These are phyloP conservation scores for Drosophila nigrodunni DNA, from an alignment of 1,140 invertebrate species.

Conservation along the genomic window DNA sequence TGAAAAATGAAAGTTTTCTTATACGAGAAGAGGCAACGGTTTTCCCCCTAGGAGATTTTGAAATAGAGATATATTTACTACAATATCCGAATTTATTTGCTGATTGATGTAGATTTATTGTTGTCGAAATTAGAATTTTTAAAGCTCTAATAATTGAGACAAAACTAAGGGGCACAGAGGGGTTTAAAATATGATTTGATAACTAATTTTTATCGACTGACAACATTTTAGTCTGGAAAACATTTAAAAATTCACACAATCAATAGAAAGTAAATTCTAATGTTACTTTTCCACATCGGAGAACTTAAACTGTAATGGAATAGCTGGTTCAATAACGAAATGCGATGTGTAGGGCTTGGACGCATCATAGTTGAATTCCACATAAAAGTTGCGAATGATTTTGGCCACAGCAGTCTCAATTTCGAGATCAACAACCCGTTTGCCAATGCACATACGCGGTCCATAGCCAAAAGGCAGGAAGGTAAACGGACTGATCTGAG, in stretches of 20 bases:
- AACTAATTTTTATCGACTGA: too few relatives aligned
- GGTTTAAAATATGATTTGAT: too few relatives aligned
- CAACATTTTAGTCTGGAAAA: too few relatives aligned
- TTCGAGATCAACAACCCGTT: slow-evolving; percentile 90
- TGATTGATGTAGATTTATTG: too few relatives aligned
- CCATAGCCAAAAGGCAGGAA: slow-evolving; percentile 87
- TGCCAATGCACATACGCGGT: slow-evolving; percentile 86
- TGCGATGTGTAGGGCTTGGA: slow-evolving; percentile 53
- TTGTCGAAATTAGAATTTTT: too few relatives aligned
- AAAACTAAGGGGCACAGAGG: too few relatives aligned
- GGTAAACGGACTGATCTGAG: slow-evolving; percentile 54
- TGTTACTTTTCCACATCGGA: slow-evolving; percentile 49
- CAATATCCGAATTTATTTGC: not conserved
- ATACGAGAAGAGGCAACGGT: not conserved
- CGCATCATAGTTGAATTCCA: slow-evolving; percentile 85
- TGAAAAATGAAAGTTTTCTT: slow-evolving; percentile 23
- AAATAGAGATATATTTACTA: not conserved
- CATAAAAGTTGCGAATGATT: slow-evolving; percentile 86
- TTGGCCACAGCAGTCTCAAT: slow-evolving; percentile 87
- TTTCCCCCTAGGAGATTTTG: not conserved
- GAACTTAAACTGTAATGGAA: slow-evolving; percentile 66
- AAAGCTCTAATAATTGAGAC: too few relatives aligned
- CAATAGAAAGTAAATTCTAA: not conserved
- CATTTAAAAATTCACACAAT: too few relatives aligned
- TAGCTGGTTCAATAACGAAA: slow-evolving; percentile 60